phyloP scores from a whole-genome alignment of 1,140 invertebrate genomes.

The Plutomurus gul region DNA sequence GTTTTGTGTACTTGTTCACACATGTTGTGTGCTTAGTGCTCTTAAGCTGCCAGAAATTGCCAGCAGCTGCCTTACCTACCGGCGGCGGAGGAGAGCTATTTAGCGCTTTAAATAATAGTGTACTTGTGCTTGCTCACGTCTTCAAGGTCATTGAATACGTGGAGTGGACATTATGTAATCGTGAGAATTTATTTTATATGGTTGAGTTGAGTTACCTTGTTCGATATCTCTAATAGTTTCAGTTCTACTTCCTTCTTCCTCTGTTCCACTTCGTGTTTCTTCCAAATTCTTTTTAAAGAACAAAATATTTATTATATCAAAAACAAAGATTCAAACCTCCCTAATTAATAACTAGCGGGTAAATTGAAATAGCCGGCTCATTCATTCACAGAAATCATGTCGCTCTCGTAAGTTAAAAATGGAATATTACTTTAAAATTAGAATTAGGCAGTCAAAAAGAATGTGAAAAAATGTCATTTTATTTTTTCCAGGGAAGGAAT shows the following conservation, averaged over 20 bases:
- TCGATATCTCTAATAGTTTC: neutral
- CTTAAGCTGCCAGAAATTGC: no score
- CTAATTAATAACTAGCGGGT: neutral
- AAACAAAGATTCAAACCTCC: neutral
- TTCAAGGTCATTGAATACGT: neutral
- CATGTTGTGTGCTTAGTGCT: no score
- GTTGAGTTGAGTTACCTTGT: neutral
- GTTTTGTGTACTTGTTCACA: no score
- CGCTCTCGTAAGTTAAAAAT: slow-evolving; percentile 1
- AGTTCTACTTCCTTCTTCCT: neutral
- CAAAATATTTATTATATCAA: neutral
- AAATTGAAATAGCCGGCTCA: neutral
- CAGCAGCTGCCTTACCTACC: no score
- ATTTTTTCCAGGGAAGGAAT: slow-evolving; percentile 45
- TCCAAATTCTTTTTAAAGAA: neutral
- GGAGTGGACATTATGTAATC: no score
- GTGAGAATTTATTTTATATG: neutral
- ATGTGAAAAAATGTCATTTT: neutral
- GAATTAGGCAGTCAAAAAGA: neutral
- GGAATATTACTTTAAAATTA: neutral
- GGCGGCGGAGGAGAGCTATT: no score
- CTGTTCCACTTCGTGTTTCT: neutral
- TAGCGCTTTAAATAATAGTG: no score
- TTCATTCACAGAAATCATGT: neutral
- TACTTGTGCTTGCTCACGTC: no score